Evolutionary conservation across 1,140 invertebrate species (phyloP), one percentile per base, ranked within the genome.

Genomic region (Cydia fagiglandana): DNA sequence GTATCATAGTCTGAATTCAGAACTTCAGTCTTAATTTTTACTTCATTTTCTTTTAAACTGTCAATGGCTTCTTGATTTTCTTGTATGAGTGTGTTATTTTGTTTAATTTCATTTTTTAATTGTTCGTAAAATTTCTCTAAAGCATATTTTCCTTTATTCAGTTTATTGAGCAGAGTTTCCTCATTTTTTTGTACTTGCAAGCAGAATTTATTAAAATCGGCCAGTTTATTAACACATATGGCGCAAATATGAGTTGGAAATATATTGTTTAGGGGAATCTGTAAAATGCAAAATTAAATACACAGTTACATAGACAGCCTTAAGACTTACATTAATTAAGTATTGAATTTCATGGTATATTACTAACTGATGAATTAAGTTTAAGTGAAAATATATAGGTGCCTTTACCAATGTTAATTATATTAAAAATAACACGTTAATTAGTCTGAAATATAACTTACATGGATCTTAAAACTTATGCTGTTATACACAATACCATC

Each of bases 211-310:
- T 77, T 73, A n/a, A 84, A 77, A 17, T 86, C 75, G 28, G 83
- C 53, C 15, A 87, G 77, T 74, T 81, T 86, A 5, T 77, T 68
- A 7, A 78, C n/a, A 75, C 87, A 88, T 41, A 9, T 17, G 2
- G 53, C 38, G 68, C 87, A 88, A 70, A 86, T 79, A 73, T 75
- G 75, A 30, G 76, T 82, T 9, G 85, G 85, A 10, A 86, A 76
- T 5, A 75, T 38, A 28, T 77, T 30, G 4, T 53, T 74, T 24
- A 79, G 12, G n/a, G 73, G 10, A 56, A 86, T 78, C 86, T 88
- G 80, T 70, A 85, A 86, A 64, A 74, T 3, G 24, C 64, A 56
- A 47, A 41, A 64, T 34, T 75, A 9, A 50, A 64, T 79, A 73
- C n/a, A 53, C 12, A n/a, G n/a, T 53, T 12, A 24, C 24, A 24